phyloP scores from a whole-genome alignment of 2,113 vertebrate species.

The Rhea americana region DNA sequence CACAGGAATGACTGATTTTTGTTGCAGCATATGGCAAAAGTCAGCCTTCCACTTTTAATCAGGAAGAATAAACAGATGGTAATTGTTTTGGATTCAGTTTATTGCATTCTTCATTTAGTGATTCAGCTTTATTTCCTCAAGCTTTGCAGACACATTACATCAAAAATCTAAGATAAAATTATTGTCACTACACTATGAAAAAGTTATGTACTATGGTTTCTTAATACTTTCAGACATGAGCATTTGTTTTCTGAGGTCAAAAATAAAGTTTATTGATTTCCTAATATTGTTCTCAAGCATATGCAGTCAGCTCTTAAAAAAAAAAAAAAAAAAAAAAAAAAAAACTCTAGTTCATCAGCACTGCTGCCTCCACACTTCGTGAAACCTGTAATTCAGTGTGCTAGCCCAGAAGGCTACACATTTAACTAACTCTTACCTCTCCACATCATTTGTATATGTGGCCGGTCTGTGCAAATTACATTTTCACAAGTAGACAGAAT shows the following conservation, averaged over 20 bases:
- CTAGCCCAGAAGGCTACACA: background rate
- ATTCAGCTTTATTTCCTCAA: constrained; percentile 5
- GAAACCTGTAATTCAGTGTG: background rate
- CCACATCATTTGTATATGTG: background rate
- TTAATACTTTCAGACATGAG: background rate
- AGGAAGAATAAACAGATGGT: background rate
- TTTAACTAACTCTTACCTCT: background rate
- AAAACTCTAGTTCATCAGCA: background rate
- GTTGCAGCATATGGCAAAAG: background rate
- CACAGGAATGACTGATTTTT: background rate
- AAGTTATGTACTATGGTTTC: background rate
- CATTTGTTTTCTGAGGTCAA: background rate
- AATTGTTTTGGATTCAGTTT: background rate
- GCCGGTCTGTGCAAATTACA: background rate
- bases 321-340: fast-evolving
- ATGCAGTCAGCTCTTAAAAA: background rate
- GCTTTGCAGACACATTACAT: background rate
- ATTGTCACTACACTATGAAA: background rate
- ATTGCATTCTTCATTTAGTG: background rate
- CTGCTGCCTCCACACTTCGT: background rate
- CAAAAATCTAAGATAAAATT: background rate
- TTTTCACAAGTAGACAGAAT: background rate
- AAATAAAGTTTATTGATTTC: background rate
- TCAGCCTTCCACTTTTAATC: background rate
- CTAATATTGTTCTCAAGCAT: background rate